phyloP scores from a whole-genome alignment of 1,140 invertebrate species.

The Camponotus pennsylvanicus region DNA sequence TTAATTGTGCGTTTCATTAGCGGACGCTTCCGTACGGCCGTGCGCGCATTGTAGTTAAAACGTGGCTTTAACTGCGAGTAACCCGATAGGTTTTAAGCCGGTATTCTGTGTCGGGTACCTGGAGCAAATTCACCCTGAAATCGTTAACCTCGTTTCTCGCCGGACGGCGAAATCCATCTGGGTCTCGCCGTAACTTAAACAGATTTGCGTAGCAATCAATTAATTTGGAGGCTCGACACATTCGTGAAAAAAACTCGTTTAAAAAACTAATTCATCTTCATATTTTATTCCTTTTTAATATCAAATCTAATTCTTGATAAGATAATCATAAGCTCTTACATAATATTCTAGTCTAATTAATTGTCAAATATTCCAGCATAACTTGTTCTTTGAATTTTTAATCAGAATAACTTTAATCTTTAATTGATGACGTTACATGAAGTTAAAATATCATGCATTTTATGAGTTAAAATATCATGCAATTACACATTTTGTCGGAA shows the following conservation, averaged over 20 bases:
- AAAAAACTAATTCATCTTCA: not conserved
- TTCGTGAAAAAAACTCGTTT: not conserved
- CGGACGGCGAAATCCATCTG: not conserved
- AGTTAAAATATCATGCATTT: not conserved
- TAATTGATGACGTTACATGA: not conserved
- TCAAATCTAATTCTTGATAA: not conserved
- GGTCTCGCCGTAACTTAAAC: not conserved
- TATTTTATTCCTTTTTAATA: not conserved
- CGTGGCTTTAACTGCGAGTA: conserved; percentile 49
- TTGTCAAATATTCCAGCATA: not conserved
- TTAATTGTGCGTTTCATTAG: conserved; percentile 73
- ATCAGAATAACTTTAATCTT: not conserved
- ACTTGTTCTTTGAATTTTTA: not conserved
- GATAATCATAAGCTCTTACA: not conserved
- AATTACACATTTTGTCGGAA: not conserved
- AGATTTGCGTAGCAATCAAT: not conserved
- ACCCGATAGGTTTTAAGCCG: conserved; percentile 32
- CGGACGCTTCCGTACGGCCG: conserved; percentile 36
- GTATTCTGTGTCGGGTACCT: not conserved
- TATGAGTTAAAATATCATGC: not conserved
- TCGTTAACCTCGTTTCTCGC: conserved; percentile 21
- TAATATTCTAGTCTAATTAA: not conserved
- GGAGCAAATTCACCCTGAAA: conserved; percentile 27
- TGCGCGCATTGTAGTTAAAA: conserved; percentile 55
- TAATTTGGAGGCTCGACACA: not conserved